Percentiles rank a stretch among this genome's conserved stretches.
phyloP scores from a whole-genome alignment of 2,888 invertebrate species.

The Mactromeris polynyma region DNA sequence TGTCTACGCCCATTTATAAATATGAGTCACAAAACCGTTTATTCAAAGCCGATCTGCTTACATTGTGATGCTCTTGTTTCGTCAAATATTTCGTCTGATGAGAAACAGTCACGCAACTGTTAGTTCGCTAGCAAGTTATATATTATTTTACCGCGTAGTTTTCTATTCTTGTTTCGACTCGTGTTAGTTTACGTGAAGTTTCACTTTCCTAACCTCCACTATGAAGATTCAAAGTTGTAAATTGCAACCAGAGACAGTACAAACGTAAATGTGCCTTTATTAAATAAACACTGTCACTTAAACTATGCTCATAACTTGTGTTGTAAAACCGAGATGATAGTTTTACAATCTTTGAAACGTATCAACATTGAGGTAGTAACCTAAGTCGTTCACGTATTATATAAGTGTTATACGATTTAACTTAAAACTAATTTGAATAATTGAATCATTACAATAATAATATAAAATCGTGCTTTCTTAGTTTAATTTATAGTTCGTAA shows the following conservation, averaged over 20 bases:
- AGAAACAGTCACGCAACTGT: slow-evolving; percentile 3
- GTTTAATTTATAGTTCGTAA: not conserved
- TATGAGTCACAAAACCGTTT: not conserved
- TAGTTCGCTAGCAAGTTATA: not conserved
- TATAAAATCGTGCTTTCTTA: not conserved
- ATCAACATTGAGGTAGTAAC: not conserved
- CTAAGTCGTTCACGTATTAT: not conserved
- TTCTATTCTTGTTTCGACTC: not conserved
- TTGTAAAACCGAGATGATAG: not conserved
- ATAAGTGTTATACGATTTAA: not conserved
- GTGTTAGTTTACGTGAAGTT: not conserved
- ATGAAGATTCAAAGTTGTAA: not conserved
- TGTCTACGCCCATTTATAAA: slow-evolving; percentile 1
- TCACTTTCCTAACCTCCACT: not conserved
- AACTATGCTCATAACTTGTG: not conserved
- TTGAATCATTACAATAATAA: not conserved
- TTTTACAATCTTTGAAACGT: not conserved
- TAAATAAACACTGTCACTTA: slow-evolving; percentile 2
- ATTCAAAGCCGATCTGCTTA: slow-evolving; percentile 14
- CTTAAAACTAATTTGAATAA: not conserved
- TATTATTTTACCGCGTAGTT: not conserved
- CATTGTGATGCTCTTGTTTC: not conserved
- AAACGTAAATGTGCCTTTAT: not conserved
- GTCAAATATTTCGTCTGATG: not conserved
- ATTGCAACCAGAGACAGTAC: not conserved